These are phyloP conservation scores for Aurelia sp. DNA, from an alignment of 30 jellyfish, hydroid and myxozoan genomes.

Conservation along the genomic window DNA sequence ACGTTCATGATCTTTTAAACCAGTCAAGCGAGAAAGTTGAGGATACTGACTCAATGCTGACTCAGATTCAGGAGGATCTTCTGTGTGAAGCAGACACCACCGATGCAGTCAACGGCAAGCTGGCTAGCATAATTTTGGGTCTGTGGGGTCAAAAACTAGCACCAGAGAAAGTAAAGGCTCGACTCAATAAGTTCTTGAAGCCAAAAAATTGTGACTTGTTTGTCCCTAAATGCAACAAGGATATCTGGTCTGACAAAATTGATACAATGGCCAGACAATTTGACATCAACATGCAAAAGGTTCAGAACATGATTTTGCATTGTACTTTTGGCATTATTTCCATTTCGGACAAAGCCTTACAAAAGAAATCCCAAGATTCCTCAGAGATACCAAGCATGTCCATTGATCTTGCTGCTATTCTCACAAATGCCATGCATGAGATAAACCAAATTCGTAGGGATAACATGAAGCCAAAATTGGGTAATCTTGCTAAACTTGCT, in stretches of 20 bases:
- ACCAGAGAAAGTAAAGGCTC: constrained; percentile 26
- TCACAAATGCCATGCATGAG: constrained; percentile 42
- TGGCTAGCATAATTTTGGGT: constrained; percentile 23
- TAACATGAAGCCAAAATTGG: constrained; percentile 43
- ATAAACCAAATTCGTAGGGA: constrained; percentile 38
- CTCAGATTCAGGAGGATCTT: constrained; percentile 37
- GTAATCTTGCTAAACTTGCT: constrained; percentile 26
- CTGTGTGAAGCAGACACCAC: not conserved
- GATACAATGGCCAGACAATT: constrained; percentile 8
- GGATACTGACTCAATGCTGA: not conserved
- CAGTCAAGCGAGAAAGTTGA: not conserved
- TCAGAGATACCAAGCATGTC: not conserved
- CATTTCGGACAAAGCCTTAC: constrained; percentile 17
- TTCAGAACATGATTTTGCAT: constrained; percentile 35
- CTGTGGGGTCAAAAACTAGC: constrained; percentile 21
- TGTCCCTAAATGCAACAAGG: constrained; percentile 44
- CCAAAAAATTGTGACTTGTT: constrained; percentile 33
- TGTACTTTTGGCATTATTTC: constrained; percentile 21
- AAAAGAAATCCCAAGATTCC: not conserved
- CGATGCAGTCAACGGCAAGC: constrained; percentile 21
- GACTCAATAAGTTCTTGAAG: constrained; percentile 3
- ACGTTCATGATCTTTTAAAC: not conserved
- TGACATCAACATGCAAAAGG: constrained; percentile 34
- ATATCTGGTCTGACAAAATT: constrained; percentile 43
- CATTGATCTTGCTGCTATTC: constrained; percentile 29